Base-by-base conservation (phyloP, 1,140 invertebrate genomes). In the Drosophila burlai region DNA sequence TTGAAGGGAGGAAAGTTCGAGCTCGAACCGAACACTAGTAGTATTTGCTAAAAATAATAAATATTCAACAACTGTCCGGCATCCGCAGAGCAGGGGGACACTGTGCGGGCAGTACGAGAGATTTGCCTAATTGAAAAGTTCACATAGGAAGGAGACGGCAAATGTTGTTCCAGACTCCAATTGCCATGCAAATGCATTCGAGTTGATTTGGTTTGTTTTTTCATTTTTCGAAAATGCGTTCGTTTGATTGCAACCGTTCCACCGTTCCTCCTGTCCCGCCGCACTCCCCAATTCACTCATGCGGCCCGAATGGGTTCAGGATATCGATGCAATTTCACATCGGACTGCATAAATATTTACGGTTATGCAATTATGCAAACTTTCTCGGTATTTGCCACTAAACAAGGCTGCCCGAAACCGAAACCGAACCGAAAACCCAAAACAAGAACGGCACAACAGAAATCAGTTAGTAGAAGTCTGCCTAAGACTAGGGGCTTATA, bases 331-430 rank as follows among this genome's bases (percentile, higher is more conserved):
- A 83, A 71, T 89, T 89, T 67, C 57, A 74, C 67, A 83, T 83
- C 38, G 71, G 72, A 63, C 52, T 69, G 64, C 80, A 83, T 89
- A 83, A 83, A 86, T 83, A 86, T 86, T 86, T 77, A 86, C 76
- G 50, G 45, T 80, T 80, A 83, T 87, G 66, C 66, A 83, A 83
- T 87, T 83, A 83, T 85, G 80, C 75, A 82, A 60, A 86, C 72
- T 68, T 74, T 61, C 77, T 62, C 59, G 38, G 42, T 42, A 55
- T 67, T 77, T 68, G 49, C 57, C 50, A 9, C 21, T 57, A 43
- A 61, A 80, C 59, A 64, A 47, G 62, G 31, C 46, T 49, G 24
- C 63, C 47, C 50, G n/a, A 45, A 55, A 55, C 13, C 50, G 11
- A 29, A 31, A 15, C 29, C n/a, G n/a, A 54, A 55, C 50, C 31